phyloP scores from a whole-genome alignment of 2,113 vertebrate species.

The Xyliphius kryptos region DNA sequence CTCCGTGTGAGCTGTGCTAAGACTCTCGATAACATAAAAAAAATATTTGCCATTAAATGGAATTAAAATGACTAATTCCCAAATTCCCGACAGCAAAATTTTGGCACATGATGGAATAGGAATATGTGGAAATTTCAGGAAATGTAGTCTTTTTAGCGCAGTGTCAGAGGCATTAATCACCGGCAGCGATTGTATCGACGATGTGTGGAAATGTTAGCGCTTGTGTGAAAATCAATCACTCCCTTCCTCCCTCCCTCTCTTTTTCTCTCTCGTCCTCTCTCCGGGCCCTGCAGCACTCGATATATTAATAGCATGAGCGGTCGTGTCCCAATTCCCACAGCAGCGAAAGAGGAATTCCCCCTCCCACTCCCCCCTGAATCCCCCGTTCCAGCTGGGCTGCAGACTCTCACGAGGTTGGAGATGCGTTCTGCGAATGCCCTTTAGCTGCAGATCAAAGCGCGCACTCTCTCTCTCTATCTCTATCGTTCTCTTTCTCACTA shows the following conservation, averaged over 20 bases:
- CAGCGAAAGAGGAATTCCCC: constrained; percentile 36
- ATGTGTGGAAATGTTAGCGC: constrained; percentile 26
- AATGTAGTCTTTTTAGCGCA: not conserved
- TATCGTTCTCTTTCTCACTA: no score
- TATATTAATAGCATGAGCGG: constrained; percentile 41
- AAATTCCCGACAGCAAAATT: no score
- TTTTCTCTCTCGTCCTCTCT: no score
- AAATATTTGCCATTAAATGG: no score
- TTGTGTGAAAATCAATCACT: constrained; percentile 23
- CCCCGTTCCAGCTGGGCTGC: constrained; percentile 31
- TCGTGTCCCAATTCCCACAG: constrained; percentile 39
- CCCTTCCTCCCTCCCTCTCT: no score
- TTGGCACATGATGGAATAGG: no score
- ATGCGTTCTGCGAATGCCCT: constrained; percentile 41
- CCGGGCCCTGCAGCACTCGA: constrained; percentile 15
- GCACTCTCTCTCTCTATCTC: no score
- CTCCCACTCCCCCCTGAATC: constrained; percentile 20
- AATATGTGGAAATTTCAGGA: no score
- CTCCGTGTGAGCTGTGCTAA: no score
- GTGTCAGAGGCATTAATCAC: constrained; percentile 22
- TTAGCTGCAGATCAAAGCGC: constrained; percentile 43
- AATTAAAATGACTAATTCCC: no score
- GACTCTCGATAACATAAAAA: no score
- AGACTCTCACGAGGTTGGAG: constrained; percentile 40
- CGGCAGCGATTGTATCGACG: constrained; percentile 17